Percentiles rank a stretch among this genome's conserved stretches.
Evolutionary conservation across 2,113 vertebrate species (phyloP).

Genomic region (Forbesichthys agassizii): DNA sequence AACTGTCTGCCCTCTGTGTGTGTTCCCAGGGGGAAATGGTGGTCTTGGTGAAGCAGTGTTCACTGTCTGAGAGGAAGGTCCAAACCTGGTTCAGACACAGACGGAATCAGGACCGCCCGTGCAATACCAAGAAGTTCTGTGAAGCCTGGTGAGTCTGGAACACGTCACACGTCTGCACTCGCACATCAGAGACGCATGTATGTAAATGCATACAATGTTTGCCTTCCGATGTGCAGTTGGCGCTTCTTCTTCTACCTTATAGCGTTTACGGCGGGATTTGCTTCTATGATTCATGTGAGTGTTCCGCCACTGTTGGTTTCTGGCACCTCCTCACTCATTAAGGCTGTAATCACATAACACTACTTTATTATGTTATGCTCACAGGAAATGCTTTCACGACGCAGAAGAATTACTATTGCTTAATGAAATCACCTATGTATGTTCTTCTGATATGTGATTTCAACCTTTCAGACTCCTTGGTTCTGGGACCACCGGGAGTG

Average conservation of each 20-base stretch:
- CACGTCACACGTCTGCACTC: too few species aligned
- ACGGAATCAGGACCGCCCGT: constrained; percentile 82
- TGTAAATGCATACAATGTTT: neutral
- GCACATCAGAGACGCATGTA: too few species aligned
- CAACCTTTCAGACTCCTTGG: constrained; percentile 84
- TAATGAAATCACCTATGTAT: too few species aligned
- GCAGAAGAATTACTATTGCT: too few species aligned
- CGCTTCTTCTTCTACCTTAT: constrained; percentile 84
- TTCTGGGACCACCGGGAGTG: constrained; percentile 84
- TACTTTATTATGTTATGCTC: too few species aligned
- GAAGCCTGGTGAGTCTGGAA: constrained; percentile 84
- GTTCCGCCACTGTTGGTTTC: neutral
- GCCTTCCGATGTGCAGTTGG: constrained; percentile 80
- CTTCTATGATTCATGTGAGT: constrained; percentile 86
- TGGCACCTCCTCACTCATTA: too few species aligned
- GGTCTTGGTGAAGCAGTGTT: constrained; percentile 80
- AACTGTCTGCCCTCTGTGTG: constrained; percentile 3
- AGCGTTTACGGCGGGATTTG: constrained; percentile 78
- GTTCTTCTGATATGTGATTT: neutral
- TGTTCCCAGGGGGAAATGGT: constrained; percentile 60
- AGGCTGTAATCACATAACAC: too few species aligned
- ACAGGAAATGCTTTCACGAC: too few species aligned
- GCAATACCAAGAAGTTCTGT: constrained; percentile 86
- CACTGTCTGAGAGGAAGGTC: constrained; percentile 79
- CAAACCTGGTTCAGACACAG: constrained; percentile 86